Evolutionary conservation across 2,797 vertebrate genomes (phyloP), one percentile per base, ranked within the genome.

Genomic region (Aldrovandia affinis): DNA sequence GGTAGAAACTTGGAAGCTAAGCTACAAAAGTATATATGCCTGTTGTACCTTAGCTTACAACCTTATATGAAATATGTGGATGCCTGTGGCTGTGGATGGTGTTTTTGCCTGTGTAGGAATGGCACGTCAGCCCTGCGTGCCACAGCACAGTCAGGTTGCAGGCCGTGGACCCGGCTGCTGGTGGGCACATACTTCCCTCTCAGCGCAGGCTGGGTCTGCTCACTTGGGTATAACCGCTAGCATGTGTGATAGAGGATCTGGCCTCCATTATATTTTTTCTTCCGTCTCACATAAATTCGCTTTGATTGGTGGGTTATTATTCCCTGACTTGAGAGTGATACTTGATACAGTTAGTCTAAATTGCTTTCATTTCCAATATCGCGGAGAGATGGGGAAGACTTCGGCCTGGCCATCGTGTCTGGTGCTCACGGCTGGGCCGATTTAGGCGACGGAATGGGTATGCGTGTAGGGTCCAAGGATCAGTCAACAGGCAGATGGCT

Each of bases 281-380:
- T 88, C 83, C 83, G 50, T 86, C 81, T 90, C 85, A 83, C 83
- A 84, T 59, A 88, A 87, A 90, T 90, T 89, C 85, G 80, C 80
- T 83, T 63, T 81, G 89, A 90, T 89, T 87, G 85, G 82, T 82
- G 87, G 87, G 87, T 88, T 89, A 88, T 91, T 89, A 87, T 89
- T 90, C 86, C 84, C 83, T 88, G 88, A 90, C 88, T 88, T 88
- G 78, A 47, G 39, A 86, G 84, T 75, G 86, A 87, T 86, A 85
- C 83, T 83, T 86, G 88, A 91, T 90, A 91, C 83, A 83, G 83
- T 89, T 87, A 68, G 82, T 82, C 86, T 86, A 88, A 86, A 89
- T 89, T 87, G 88, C 86, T 87, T 88, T 91, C 86, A 61, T 91
- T 90, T 88, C 85, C 85, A 91, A 89, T 88, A 90, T 85, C 3